phyloP scores from a whole-genome alignment of 2,888 invertebrate species.

The Apoda limacodes region DNA sequence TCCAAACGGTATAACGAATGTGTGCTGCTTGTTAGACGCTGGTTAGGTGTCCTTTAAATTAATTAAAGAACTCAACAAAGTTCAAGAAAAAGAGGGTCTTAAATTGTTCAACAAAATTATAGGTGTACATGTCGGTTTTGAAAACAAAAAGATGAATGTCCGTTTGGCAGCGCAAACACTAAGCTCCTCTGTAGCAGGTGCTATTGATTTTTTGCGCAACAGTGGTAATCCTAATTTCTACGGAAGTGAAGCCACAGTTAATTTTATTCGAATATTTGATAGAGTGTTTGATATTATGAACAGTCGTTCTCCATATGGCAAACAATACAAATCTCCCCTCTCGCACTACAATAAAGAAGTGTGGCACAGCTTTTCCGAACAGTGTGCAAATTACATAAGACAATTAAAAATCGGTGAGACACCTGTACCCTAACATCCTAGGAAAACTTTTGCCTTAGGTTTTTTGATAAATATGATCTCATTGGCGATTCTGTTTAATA shows the following conservation, averaged over 20 bases:
- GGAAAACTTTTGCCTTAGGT: slow-evolving; percentile 5
- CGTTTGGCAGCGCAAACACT: slow-evolving; percentile 13
- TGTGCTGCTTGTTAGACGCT: too few species aligned
- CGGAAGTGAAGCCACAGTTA: slow-evolving; percentile 15
- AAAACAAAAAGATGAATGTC: slow-evolving; percentile 16
- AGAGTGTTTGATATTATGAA: slow-evolving; percentile 16
- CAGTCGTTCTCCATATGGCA: slow-evolving; percentile 12
- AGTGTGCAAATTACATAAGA: slow-evolving; percentile 9
- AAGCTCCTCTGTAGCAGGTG: slow-evolving; percentile 16
- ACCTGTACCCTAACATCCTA: slow-evolving; percentile 1
- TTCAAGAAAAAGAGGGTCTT: slow-evolving; percentile 18
- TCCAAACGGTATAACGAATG: too few species aligned
- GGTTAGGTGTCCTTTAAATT: too few species aligned
- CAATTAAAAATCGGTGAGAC: slow-evolving; percentile 3
- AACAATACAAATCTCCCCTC: slow-evolving; percentile 14
- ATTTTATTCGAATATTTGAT: slow-evolving; percentile 12
- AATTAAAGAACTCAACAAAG: slow-evolving; percentile 11
- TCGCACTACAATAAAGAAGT: slow-evolving; percentile 7
- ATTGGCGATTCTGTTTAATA: too few species aligned
- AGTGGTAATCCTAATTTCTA: slow-evolving; percentile 8
- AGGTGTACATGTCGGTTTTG: slow-evolving; percentile 10
- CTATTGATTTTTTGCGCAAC: slow-evolving; percentile 12
- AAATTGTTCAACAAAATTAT: slow-evolving; percentile 8
- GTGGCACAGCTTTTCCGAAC: too few species aligned
- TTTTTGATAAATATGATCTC: slow-evolving; percentile 5